Evolutionary conservation across 2,888 invertebrate species (phyloP).

Genomic region (Chloroclysta siterata): DNA sequence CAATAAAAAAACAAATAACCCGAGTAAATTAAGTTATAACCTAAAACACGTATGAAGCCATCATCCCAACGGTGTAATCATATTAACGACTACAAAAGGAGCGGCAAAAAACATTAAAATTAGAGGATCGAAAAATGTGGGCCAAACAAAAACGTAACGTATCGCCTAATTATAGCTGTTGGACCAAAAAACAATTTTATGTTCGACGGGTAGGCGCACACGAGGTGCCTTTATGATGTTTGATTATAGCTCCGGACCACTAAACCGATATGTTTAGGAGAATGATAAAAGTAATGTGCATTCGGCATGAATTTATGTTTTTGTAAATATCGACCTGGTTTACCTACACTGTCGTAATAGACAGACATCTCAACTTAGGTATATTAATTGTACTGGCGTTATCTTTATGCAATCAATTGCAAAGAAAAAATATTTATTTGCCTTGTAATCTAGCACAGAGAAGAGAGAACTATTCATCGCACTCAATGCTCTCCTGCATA

Average conservation of each 20-base stretch:
- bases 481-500: too few relatives aligned
- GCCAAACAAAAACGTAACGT: slow-evolving; percentile 85
- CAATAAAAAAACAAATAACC: slow-evolving; percentile 83
- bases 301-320: slow-evolving; percentile 45
- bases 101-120: slow-evolving; percentile 83
- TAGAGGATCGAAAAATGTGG: slow-evolving; percentile 85
- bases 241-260: slow-evolving; percentile 55
- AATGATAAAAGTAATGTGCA: slow-evolving; percentile 48
- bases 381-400: not conserved
- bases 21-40: slow-evolving; percentile 85
- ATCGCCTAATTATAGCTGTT: slow-evolving; percentile 84
- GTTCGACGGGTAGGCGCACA: slow-evolving; percentile 69
- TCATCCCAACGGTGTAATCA: slow-evolving; percentile 84
- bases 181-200: slow-evolving; percentile 83
- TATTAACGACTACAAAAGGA: slow-evolving; percentile 85
- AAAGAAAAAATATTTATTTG: not conserved
- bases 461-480: not conserved
- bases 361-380: not conserved
- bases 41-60: slow-evolving; percentile 85
- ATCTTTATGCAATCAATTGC: slow-evolving; percentile 4
- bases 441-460: not conserved
- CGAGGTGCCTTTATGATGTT: slow-evolving; percentile 60
- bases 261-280: slow-evolving; percentile 41
- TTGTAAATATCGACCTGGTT: slow-evolving; percentile 35
- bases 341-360: slow-evolving; percentile 18